phyloP scores from a whole-genome alignment of 1,140 invertebrate genomes.

The Teleogryllus occipitalis region DNA sequence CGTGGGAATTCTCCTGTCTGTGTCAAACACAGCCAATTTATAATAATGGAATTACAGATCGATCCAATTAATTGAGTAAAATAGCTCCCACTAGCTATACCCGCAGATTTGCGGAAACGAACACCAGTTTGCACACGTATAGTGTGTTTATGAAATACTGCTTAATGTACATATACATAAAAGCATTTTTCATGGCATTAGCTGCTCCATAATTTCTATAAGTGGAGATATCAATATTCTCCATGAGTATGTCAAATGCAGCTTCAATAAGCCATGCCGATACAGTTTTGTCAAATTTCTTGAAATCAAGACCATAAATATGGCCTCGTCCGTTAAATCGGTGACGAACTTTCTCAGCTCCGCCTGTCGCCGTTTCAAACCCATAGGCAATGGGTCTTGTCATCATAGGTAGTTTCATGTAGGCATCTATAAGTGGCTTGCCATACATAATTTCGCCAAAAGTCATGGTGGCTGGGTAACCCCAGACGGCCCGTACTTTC shows the following conservation, averaged over 20 bases:
- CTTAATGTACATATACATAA: too few relatives aligned
- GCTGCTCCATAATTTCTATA: too few relatives aligned
- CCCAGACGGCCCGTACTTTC: constrained; percentile 18
- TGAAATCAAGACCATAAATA: constrained; percentile 13
- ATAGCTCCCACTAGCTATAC: too few relatives aligned
- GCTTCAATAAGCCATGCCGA: constrained; percentile 11
- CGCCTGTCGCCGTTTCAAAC: constrained; percentile 19
- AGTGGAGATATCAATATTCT: constrained; percentile 21
- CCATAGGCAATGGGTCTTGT: constrained; percentile 20
- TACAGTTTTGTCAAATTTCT: constrained; percentile 19
- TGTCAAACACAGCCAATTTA: too few relatives aligned
- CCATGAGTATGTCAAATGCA: constrained; percentile 16
- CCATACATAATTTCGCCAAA: constrained; percentile 19
- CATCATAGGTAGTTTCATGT: neutral
- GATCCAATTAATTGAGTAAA: too few relatives aligned
- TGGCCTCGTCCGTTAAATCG: constrained; percentile 6
- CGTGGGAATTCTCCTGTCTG: too few relatives aligned
- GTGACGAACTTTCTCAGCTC: neutral
- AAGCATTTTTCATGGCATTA: too few relatives aligned
- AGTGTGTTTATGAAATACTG: too few relatives aligned
- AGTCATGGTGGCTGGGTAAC: constrained; percentile 20
- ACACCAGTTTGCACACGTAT: too few relatives aligned
- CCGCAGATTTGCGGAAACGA: too few relatives aligned
- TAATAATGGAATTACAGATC: too few relatives aligned
- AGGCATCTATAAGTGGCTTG: constrained; percentile 16